Evolutionary conservation across 2,113 vertebrate genomes (phyloP).

Genomic region (Podarcis raffonei): DNA sequence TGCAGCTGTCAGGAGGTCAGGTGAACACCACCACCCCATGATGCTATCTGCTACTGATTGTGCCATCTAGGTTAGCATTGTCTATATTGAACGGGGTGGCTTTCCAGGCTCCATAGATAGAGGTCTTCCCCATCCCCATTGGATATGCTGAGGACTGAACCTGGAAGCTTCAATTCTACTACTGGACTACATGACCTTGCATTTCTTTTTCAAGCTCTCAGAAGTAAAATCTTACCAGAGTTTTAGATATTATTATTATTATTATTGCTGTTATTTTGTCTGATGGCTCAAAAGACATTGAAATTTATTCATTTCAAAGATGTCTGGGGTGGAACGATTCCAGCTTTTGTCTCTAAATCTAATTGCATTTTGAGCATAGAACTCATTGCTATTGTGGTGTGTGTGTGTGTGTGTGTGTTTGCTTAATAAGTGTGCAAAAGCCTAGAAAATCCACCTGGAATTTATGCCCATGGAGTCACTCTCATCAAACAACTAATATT

Average conservation of each 20-base stretch:
- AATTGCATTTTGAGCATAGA: conserved; percentile 47
- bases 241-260: neutral
- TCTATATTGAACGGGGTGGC: too few species aligned
- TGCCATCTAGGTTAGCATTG: too few species aligned
- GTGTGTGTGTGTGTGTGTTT: neutral
- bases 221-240: neutral
- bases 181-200: fast-evolving
- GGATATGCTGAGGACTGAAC: neutral
- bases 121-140: too few species aligned
- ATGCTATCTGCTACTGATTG: too few species aligned
- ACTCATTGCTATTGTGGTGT: neutral
- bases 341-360: conserved; percentile 26
- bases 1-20: too few species aligned
- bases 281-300: neutral
- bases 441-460: conserved; percentile 52
- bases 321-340: conserved; percentile 12
- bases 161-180: neutral
- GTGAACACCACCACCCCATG: too few species aligned
- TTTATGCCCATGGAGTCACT: conserved; percentile 39
- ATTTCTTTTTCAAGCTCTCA: neutral
- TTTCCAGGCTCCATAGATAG: too few species aligned
- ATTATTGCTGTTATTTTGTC: neutral
- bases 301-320: conserved; percentile 29
- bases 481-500: conserved; percentile 49
- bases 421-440: conserved; percentile 59